Conservation (phyloP, 2,113 vertebrate species). For the Brevimyrus niger region DNA sequence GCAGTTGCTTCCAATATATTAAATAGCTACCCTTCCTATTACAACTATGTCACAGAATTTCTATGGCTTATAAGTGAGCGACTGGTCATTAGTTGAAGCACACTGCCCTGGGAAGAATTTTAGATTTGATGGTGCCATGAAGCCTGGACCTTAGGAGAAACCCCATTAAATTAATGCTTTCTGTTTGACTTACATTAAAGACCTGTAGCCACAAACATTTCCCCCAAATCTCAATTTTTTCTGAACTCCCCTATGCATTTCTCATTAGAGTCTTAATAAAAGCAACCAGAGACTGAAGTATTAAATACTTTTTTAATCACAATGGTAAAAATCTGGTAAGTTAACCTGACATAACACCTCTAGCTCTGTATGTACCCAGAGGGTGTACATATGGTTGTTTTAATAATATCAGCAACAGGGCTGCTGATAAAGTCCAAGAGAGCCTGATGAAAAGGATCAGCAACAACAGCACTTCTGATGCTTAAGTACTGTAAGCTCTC, state of each 20-base stretch:
- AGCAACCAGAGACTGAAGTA: not conserved
- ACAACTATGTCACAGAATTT: not conserved
- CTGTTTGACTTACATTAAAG: not conserved
- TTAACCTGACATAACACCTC: not conserved
- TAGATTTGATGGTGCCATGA: not conserved
- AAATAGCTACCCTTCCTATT: not conserved
- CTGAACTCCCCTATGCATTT: not conserved
- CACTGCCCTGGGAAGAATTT: not conserved
- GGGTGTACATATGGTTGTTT: not conserved
- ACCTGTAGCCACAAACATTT: not conserved
- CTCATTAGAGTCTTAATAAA: not conserved
- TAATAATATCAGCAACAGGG: not conserved
- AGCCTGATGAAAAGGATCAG: not conserved
- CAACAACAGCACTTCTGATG: not conserved
- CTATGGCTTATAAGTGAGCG: not conserved
- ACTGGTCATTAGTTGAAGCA: not conserved
- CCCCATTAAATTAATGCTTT: not conserved
- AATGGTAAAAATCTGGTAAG: not conserved
- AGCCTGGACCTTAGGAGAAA: not conserved
- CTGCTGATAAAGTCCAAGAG: not conserved
- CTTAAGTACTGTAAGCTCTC: not conserved
- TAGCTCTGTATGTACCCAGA: not conserved
- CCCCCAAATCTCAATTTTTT: not conserved
- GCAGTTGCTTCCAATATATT: not conserved
- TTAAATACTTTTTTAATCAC: not conserved